phyloP scores from a whole-genome alignment of 2,113 vertebrate genomes.

The Nestor notabilis region DNA sequence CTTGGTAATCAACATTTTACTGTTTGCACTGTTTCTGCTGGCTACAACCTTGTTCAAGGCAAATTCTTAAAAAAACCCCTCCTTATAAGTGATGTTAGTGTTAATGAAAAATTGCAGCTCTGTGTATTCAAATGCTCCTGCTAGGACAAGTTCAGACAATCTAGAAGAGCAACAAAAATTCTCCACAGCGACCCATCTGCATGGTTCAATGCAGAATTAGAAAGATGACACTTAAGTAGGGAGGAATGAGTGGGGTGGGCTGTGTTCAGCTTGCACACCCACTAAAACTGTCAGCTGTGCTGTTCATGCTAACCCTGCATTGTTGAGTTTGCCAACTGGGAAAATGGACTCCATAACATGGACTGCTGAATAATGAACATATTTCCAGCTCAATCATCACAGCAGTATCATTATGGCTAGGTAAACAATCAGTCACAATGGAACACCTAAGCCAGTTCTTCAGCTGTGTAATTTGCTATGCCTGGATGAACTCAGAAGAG shows the following conservation, averaged over 20 bases:
- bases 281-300: neutral
- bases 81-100: neutral
- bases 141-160: neutral
- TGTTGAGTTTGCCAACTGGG: rapidly evolving
- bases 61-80: neutral
- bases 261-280: neutral
- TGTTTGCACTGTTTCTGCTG: neutral
- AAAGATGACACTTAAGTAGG: neutral
- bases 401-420: neutral
- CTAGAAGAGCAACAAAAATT: neutral
- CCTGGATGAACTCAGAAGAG: neutral
- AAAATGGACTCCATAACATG: rapidly evolving
- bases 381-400: neutral
- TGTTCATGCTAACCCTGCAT: neutral
- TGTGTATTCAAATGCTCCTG: neutral
- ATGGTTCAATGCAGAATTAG: neutral
- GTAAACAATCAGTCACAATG: neutral
- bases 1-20: constrained; percentile 61
- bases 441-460: neutral
- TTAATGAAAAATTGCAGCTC: neutral
- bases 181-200: neutral
- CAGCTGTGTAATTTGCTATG: neutral
- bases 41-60: neutral
- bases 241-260: neutral
- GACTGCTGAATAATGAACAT: neutral